Percentiles rank a stretch among this genome's conserved stretches.
These are phyloP conservation scores for Hyles euphorbiae DNA, from an alignment of 1,140 invertebrate species.

Conservation along the genomic window DNA sequence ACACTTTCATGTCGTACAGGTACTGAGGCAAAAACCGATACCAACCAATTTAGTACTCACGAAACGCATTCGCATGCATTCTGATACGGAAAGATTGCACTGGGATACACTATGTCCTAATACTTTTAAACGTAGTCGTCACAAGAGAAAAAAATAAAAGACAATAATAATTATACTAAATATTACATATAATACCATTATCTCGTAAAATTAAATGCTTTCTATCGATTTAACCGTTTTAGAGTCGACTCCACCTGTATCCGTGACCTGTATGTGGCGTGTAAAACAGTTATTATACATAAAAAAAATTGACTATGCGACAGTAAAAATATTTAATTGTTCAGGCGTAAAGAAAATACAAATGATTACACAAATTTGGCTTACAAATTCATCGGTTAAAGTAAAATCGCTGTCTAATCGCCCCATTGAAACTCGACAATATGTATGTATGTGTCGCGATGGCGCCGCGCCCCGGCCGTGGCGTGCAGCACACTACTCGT, in stretches of 20 bases:
- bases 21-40: slow-evolving; percentile 50
- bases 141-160: slow-evolving; percentile 22
- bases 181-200: slow-evolving; percentile 35
- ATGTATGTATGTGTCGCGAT: too few species aligned
- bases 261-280: too few species aligned
- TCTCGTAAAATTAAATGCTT: slow-evolving; percentile 63
- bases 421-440: too few species aligned
- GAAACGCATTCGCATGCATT: slow-evolving; percentile 41
- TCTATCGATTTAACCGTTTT: too few species aligned
- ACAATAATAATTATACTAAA: slow-evolving; percentile 27
- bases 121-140: slow-evolving; percentile 26
- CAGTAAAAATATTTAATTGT: slow-evolving; percentile 22
- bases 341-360: slow-evolving; percentile 14
- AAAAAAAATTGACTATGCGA: slow-evolving; percentile 1
- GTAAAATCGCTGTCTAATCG: too few species aligned
- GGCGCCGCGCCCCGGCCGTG: too few species aligned
- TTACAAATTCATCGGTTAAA: too few species aligned
- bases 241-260: too few species aligned
- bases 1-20: slow-evolving; percentile 51
- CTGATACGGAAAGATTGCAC: slow-evolving; percentile 45
- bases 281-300: too few species aligned
- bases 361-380: slow-evolving; percentile 13
- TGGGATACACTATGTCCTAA: slow-evolving; percentile 31
- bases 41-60: not conserved
- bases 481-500: too few species aligned